Conservation (phyloP, 2,113 vertebrate genomes). For the Vireo altiloquus region DNA sequence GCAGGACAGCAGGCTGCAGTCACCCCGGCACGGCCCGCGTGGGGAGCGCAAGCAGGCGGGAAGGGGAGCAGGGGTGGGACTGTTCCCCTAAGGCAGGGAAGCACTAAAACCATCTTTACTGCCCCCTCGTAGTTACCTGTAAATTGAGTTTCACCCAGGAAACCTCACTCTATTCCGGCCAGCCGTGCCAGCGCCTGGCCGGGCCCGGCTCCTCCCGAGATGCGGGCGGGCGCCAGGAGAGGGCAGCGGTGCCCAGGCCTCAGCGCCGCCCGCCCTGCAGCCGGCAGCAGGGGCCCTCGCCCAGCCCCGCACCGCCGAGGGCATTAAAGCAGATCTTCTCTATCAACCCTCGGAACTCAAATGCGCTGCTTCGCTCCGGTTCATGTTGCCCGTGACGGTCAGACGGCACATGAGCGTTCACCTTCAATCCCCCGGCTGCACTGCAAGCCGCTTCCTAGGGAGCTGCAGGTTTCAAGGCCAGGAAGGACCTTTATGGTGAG, state of each 20-base stretch:
- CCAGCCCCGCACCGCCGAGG: fast-evolving
- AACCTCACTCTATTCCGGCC: fast-evolving
- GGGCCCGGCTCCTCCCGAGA: not conserved
- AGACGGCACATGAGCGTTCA: fast-evolving
- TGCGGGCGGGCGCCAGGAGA: conserved; percentile 10
- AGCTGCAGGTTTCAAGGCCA: not conserved
- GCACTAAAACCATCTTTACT: not conserved
- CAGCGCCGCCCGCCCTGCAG: not conserved
- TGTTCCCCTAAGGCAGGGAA: not conserved
- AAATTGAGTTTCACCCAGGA: not conserved
- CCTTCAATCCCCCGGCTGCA: too few relatives aligned
- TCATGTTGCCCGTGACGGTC: fast-evolving
- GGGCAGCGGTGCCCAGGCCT: conserved; percentile 23
- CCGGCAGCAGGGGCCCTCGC: not conserved
- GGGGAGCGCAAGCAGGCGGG: not conserved
- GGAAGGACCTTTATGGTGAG: not conserved
- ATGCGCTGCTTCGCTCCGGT: not conserved
- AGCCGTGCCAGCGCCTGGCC: too few relatives aligned
- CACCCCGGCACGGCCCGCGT: fast-evolving
- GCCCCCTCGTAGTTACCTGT: fast-evolving
- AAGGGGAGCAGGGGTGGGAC: not conserved
- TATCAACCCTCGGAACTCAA: fast-evolving
- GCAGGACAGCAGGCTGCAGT: not conserved
- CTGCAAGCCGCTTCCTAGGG: fast-evolving
- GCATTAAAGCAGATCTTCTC: fast-evolving